These are phyloP conservation scores for Andricus curvator DNA, from an alignment of 2,888 invertebrate genomes.

Conservation along the genomic window DNA sequence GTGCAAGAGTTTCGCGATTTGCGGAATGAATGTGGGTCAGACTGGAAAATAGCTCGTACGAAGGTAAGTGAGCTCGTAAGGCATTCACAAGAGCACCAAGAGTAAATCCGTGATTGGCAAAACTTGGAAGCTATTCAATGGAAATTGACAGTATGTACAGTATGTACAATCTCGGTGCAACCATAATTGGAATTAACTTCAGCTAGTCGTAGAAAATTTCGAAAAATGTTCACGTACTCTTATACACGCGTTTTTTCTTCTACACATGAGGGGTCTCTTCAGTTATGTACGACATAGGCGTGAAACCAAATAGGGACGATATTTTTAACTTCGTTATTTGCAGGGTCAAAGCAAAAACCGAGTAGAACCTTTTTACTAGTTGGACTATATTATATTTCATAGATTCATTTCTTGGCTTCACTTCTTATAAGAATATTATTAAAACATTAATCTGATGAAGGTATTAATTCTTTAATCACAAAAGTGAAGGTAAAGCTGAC, in stretches of 20 bases:
- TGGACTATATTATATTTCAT: no score
- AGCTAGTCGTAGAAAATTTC: not conserved
- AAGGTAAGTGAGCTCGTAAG: constrained; percentile 16
- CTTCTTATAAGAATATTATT: no score
- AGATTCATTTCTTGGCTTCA: no score
- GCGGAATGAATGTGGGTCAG: constrained; percentile 7
- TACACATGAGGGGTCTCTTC: not conserved
- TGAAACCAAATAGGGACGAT: not conserved
- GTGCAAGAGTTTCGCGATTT: constrained; percentile 6
- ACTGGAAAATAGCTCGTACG: constrained; percentile 12
- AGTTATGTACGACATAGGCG: not conserved
- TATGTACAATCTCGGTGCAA: not conserved
- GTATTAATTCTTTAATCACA: no score
- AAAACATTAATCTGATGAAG: no score
- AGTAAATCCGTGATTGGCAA: constrained; percentile 12
- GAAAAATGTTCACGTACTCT: not conserved
- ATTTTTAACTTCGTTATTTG: not conserved
- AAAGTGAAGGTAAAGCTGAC: no score
- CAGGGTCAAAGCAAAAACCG: not conserved
- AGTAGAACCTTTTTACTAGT: not conserved
- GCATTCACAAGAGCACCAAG: constrained; percentile 17
- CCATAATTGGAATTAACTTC: constrained; percentile 6
- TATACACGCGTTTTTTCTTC: not conserved
- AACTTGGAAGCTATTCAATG: constrained; percentile 1
- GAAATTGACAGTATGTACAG: not conserved